Percentiles rank a stretch among this genome's conserved stretches.
Evolutionary conservation across 2,797 vertebrate species (phyloP).

Genomic region (Tapirus indicus): DNA sequence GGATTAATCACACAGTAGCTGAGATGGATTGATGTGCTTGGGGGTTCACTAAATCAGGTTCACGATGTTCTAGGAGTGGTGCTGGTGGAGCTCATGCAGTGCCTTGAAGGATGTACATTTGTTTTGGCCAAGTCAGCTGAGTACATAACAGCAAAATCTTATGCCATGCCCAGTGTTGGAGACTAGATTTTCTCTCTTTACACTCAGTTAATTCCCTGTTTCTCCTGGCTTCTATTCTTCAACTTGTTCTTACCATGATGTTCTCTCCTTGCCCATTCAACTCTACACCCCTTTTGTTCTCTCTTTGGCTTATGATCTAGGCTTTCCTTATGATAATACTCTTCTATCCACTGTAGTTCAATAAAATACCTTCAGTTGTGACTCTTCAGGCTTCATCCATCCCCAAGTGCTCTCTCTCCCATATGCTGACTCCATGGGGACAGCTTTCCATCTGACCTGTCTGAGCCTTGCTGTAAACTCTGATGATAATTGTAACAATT

Average conservation of each 20-base stretch:
- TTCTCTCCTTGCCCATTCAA: not conserved
- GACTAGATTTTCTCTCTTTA: not conserved
- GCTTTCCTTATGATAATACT: not conserved
- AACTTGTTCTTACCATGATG: not conserved
- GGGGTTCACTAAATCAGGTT: not conserved
- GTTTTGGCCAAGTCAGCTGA: not conserved
- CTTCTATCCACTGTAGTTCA: not conserved
- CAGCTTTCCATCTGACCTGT: not conserved
- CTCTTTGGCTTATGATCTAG: not conserved
- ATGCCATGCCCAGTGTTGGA: not conserved
- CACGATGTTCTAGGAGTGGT: not conserved
- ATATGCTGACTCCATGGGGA: not conserved
- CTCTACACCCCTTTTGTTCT: not conserved
- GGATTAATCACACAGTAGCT: not conserved
- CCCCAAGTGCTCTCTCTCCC: not conserved
- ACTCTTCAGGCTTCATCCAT: not conserved
- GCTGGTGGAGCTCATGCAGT: not conserved
- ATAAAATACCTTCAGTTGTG: not conserved
- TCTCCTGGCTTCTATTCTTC: not conserved
- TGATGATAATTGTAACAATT: not conserved
- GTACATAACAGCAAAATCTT: not conserved
- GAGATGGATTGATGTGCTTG: not conserved
- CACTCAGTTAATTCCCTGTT: not conserved
- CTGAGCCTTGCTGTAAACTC: conserved; percentile 19
- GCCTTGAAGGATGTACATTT: not conserved